Base-by-base conservation (phyloP, 2,113 vertebrate genomes). In the Gavia stellata region DNA sequence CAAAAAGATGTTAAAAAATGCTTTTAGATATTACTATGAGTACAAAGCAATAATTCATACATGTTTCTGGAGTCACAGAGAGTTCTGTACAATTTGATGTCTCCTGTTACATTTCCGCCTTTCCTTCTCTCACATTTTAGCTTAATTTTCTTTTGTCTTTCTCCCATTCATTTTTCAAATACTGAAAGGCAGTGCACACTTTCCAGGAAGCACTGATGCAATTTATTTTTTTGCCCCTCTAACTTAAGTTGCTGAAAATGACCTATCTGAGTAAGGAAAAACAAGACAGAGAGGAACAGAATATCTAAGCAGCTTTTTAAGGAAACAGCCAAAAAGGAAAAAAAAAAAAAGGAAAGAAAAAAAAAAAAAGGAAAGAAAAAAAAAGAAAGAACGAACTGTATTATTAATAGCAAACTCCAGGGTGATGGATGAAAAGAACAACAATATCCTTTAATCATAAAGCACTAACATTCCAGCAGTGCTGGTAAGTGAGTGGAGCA, bases 381-480 rank as follows among this genome's bases (percentile, higher is more conserved):
- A 34, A 18, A 50, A 12, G 3, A 23, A 29, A 40, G 6, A 56
- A 49, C 24, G 12, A 10, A 71, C 53, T 87, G 58, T 94, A 84
- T 97, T 98, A 94, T 95, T 97, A 97, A 97, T 98, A 97, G 93
- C 59, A 94, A 97, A 97, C 72, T 97, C 89, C 62, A 93, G 81
- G 36, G 96, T 97, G 95, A 97, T 95, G 93, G 95, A 97, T 98
- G 93, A 97, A 98, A 97, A 97, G 95, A 97, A 94, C 86, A 98
- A 97, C 83, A 93, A 80, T 94, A 97, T 96, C 71, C 91, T 98
- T 98, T 98, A 98, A 97, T 96, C 97, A 97, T 96, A 97, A 96
- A 92, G 86, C 90, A 96, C 92, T 97, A 96, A 95, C 87, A 96
- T 98, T 98, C 97, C 78, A 97, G 93, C 92, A 97, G 95, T 95